These are phyloP conservation scores for Petrocephalus schoutedeni DNA, from an alignment of 2,797 vertebrate genomes.

Conservation along the genomic window DNA sequence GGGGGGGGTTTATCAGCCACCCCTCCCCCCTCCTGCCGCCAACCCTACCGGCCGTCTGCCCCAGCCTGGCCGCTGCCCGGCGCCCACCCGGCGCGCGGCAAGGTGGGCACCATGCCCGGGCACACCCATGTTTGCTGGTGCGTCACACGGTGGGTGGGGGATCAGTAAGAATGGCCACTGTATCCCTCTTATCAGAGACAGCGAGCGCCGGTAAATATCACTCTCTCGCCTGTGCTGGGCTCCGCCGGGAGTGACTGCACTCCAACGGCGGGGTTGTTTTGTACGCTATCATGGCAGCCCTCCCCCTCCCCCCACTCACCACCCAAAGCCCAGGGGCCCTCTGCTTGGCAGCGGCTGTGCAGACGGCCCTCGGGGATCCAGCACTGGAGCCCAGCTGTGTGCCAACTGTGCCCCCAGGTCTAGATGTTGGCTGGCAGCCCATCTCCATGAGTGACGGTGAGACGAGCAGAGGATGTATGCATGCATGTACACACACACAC, in stretches of 20 bases:
- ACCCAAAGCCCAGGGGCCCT: slow-evolving; percentile 22
- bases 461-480: slow-evolving; percentile 10
- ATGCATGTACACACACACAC: slow-evolving; percentile 27
- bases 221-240: background rate
- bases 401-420: slow-evolving; percentile 61
- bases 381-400: slow-evolving; percentile 67
- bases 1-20: slow-evolving; percentile 33
- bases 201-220: background rate
- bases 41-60: background rate
- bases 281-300: background rate
- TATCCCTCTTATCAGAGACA: background rate
- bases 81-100: background rate
- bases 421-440: slow-evolving; percentile 42
- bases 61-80: background rate
- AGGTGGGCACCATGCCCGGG: slow-evolving; percentile 37
- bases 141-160: background rate
- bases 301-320: slow-evolving; percentile 39
- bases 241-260: background rate
- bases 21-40: background rate
- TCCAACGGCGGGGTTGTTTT: background rate
- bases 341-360: slow-evolving; percentile 52
- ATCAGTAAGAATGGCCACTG: background rate
- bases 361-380: slow-evolving; percentile 53
- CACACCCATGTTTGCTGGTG: slow-evolving; percentile 33
- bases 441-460: slow-evolving; percentile 4